Evolutionary conservation across 2,797 vertebrate genomes (phyloP).

Genomic region (Enteromius fasciolatus): DNA sequence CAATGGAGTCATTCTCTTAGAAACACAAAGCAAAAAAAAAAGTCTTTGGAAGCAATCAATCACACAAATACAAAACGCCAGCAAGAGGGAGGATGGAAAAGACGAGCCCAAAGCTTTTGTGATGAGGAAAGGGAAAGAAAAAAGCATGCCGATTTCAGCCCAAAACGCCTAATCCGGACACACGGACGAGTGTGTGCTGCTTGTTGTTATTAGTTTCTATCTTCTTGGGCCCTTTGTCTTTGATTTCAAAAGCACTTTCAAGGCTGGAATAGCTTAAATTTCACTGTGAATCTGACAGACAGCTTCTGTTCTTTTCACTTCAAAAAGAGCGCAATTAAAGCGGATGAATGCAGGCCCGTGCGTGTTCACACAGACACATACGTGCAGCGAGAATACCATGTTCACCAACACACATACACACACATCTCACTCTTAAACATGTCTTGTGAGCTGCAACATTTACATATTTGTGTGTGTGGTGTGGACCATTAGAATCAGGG

Average conservation of each 20-base stretch:
- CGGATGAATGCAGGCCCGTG: conserved; percentile 38
- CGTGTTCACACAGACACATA: conserved; percentile 41
- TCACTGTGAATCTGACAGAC: conserved; percentile 58
- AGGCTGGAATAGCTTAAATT: conserved; percentile 66
- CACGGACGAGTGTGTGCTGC: conserved; percentile 46
- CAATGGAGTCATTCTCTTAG: conserved; percentile 62
- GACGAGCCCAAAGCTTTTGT: conserved; percentile 59
- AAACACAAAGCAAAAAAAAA: conserved; percentile 63
- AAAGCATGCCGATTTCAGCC: conserved; percentile 46
- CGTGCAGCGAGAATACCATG: conserved; percentile 21
- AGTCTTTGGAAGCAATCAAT: conserved; percentile 64
- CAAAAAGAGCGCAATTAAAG: conserved; percentile 64
- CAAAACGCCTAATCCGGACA: conserved; percentile 61
- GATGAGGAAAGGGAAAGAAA: conserved; percentile 44
- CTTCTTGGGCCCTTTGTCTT: conserved; percentile 62
- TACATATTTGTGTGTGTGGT: conserved; percentile 33
- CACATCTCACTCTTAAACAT: conserved; percentile 32
- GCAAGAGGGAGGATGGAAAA: conserved; percentile 51
- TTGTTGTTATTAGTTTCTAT: conserved; percentile 65
- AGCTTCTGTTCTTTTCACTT: conserved; percentile 53
- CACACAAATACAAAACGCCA: conserved; percentile 61
- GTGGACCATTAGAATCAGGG: conserved; percentile 34
- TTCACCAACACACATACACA: conserved; percentile 22
- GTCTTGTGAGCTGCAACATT: conserved; percentile 59
- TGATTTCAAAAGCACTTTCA: conserved; percentile 69